Base-by-base conservation (phyloP, 2,113 vertebrate genomes). In the Hypanus sabinus region DNA sequence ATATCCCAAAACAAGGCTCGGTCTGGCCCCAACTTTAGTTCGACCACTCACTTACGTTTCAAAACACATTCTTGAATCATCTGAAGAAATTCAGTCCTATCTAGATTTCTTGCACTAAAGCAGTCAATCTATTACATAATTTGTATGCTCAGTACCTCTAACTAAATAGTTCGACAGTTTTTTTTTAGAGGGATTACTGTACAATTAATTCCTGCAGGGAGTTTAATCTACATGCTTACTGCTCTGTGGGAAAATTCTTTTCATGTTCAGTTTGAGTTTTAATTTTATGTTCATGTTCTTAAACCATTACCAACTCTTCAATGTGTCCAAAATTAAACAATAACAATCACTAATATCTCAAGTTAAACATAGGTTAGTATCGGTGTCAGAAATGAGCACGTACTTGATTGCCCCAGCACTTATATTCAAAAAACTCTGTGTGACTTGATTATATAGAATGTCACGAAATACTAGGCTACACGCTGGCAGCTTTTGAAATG, bases 291-390 rank as follows among this genome's bases (percentile, higher is more conserved):
- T 79, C n/a, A 36, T 22, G 33, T 79, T 27, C 33, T 79, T 36
- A 33, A 79, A 79, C n/a, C 76, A 79, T 79, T 79, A 36, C 27
- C 76, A 79, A 12, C 30, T 76, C 75, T n/a, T 76, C 75, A 76
- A n/a, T 76, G 80, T 55, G 20, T 80, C 38, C 22, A 87, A 57
- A 87, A 27, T 60, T 87, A 87, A 87, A 87, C 83, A 87, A 60
- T 60, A 87, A 55, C 22, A 3, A 87, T 60, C 20, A 24, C 38
- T 55, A 83, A 11, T 55, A 46, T 46, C 80, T 46, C 46, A 87
- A 33, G 33, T 79, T 33, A 79, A 79, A 79, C 76, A 36, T 18
- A 16, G 76, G 76, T 36, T 79, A 79, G 12, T 79, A 79, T 79
- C 33, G 33, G 18, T 36, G 76, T 79, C 76, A 79, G 76, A 79